A percentile compares a stretch with the other conserved stretches of the same genome.
phyloP scores from a whole-genome alignment of 1,140 invertebrate genomes.

The Coptotermes formosanus region DNA sequence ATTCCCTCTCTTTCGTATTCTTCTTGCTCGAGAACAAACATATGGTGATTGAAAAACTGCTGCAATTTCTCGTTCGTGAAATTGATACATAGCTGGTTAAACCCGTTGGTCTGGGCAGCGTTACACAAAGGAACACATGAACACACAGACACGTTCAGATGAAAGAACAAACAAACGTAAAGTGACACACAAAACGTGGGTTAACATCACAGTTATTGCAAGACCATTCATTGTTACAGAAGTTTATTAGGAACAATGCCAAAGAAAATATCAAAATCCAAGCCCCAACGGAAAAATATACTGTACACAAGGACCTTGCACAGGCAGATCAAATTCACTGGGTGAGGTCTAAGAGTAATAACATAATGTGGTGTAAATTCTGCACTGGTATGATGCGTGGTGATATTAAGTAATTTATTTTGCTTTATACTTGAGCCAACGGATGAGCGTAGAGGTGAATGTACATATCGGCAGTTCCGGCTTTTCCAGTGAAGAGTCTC shows the following conservation, averaged over 20 bases:
- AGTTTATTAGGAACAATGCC: background rate
- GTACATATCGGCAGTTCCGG: too few species aligned
- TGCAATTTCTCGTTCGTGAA: conserved; percentile 96
- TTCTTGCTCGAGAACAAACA: conserved; percentile 96
- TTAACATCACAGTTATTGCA: background rate
- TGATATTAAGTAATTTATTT: too few species aligned
- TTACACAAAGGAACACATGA: background rate
- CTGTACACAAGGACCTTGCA: too few species aligned
- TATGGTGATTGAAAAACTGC: conserved; percentile 96
- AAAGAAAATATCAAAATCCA: too few species aligned
- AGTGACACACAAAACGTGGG: background rate
- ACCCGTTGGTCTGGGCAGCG: conserved; percentile 79
- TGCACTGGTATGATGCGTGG: too few species aligned
- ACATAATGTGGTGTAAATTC: too few species aligned
- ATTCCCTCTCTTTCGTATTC: conserved; percentile 92
- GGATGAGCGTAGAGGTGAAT: too few species aligned
- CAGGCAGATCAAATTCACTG: too few species aligned
- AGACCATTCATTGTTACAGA: background rate
- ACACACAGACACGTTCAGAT: background rate
- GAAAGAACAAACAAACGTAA: background rate
- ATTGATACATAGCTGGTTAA: conserved; percentile 97
- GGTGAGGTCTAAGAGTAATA: too few species aligned
- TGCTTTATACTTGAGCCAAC: too few species aligned
- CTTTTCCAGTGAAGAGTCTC: too few species aligned
- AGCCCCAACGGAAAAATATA: too few species aligned